Evolutionary conservation across 2,888 invertebrate genomes (phyloP), one percentile per base, ranked within the genome.

Genomic region (Bembecia ichneumoniformis): DNA sequence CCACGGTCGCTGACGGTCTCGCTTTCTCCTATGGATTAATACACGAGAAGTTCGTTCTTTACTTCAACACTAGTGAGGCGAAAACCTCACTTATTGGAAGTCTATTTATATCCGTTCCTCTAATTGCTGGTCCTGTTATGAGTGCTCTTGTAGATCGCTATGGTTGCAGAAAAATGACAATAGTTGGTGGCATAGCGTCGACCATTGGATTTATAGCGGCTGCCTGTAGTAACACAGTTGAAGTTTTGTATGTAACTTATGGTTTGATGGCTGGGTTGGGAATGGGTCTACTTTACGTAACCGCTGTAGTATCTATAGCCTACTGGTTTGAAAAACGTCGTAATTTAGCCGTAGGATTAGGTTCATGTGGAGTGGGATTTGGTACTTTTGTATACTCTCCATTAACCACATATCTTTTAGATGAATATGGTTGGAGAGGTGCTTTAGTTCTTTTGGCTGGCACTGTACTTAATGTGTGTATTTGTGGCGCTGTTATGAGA

Each of bases 1-100:
- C 96, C 46, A 91, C 96, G 64, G 93, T 98, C 36, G 95, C 96
- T 47, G 98, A 98, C 74, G 98, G 98, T 0, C 90, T 97, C 43
- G 95, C 96, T 40, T 96, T 97, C 77, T 96, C 96, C 1, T 97
- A 97, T 69, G 98, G 98, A 1, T 87, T 97, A 40, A 88, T 98
- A 46, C 94, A 94, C 72, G 91, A 93, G 0, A 92, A 94, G 64
- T 92, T 97, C 57, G 88, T 95, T 36, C 75, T 90, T 15, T 91
- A 92, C 66, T 98, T 96, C 70, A 86, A 89, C 4, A 91, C 92
- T 51, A 92, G 93, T 51, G 94, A 94, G 68, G 92, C 95, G 2
- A 93, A 92, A 60, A 96, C 97, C 0, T 94, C 97, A 1, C 92
- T 95, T 88, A 94, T 97, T 54, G 96, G 96, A 46, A 94, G 95